A percentile compares a stretch with the other conserved stretches of the same genome.
Evolutionary conservation across 2,797 vertebrate species (phyloP).

Genomic region (Phylloscopus collybita): DNA sequence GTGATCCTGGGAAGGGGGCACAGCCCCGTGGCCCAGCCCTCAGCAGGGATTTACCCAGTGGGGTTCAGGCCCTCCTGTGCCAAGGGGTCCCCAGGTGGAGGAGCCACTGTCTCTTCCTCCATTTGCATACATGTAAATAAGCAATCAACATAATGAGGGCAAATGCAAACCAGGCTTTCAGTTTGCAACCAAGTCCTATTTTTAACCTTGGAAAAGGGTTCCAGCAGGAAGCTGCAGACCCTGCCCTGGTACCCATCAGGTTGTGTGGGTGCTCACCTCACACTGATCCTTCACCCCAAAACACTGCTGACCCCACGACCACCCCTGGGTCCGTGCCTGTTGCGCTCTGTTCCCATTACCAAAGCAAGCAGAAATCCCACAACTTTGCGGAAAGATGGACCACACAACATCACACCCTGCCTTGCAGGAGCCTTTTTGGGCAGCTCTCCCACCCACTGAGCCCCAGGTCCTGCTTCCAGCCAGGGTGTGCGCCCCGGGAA

Average conservation of each 20-base stretch:
- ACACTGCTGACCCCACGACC: rapidly evolving
- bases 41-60: rapidly evolving
- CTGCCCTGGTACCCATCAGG: neutral
- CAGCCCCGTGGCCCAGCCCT: neutral
- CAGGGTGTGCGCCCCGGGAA: neutral
- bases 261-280: rapidly evolving
- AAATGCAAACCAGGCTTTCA: constrained; percentile 28
- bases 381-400: neutral
- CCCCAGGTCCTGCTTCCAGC: rapidly evolving
- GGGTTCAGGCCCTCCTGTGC: neutral
- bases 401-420: neutral
- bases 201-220: constrained; percentile 32
- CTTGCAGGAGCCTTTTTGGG: rapidly evolving
- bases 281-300: neutral
- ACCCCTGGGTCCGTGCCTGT: neutral
- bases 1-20: neutral
- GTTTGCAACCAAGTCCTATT: constrained; percentile 17
- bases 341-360: rapidly evolving
- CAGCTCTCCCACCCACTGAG: rapidly evolving
- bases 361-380: neutral
- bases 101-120: neutral
- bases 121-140: constrained; percentile 59
- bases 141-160: constrained; percentile 42
- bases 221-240: neutral
- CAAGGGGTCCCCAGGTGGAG: neutral